phyloP scores from a whole-genome alignment of 1,140 invertebrate genomes.

The Neodiprion lecontei region DNA sequence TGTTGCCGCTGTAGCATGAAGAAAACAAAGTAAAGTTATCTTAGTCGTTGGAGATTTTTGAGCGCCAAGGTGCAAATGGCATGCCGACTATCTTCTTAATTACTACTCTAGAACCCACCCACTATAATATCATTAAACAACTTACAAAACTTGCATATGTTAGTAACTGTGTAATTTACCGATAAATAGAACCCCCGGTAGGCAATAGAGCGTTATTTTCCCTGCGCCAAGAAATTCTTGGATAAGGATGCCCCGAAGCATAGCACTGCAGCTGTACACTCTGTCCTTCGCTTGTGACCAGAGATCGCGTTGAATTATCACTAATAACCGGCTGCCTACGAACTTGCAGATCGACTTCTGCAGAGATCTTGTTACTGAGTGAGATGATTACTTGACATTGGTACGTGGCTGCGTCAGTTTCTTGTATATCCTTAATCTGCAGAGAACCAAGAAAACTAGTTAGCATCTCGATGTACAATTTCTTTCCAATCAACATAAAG shows the following conservation, averaged over 20 bases:
- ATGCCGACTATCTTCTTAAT: too few species aligned
- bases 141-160: background rate
- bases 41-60: background rate
- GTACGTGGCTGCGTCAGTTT: constrained; percentile 89
- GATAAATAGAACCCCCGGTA: constrained; percentile 82
- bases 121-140: too few species aligned
- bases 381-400: constrained; percentile 86
- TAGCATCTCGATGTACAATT: constrained; percentile 8
- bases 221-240: constrained; percentile 88
- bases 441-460: constrained; percentile 40
- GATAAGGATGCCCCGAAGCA: constrained; percentile 81
- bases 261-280: constrained; percentile 86
- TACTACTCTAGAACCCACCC: too few species aligned
- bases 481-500: background rate
- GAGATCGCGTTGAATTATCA: constrained; percentile 88
- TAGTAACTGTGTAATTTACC: constrained; percentile 44
- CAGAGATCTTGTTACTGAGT: constrained; percentile 78
- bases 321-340: constrained; percentile 88
- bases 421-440: constrained; percentile 93
- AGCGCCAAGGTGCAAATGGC: too few species aligned
- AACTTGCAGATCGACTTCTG: constrained; percentile 84
- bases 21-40: background rate
- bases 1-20: constrained; percentile 73
- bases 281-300: constrained; percentile 84
- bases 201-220: constrained; percentile 93